Conservation (phyloP, 2,797 vertebrate genomes). For the Pangasius larnaudii region DNA sequence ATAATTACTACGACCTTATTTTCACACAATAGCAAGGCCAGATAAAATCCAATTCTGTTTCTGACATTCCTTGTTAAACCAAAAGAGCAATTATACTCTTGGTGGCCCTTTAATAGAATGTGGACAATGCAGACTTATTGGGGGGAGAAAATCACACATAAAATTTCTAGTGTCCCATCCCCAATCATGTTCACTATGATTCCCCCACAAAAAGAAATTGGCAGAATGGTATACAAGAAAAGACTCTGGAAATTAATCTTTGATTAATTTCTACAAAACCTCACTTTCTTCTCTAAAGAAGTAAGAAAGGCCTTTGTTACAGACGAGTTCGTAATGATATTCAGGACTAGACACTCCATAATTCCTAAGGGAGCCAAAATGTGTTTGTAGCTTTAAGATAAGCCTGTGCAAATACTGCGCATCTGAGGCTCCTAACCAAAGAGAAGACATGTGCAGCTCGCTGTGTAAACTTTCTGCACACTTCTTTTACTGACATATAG, state of each 20-base stretch:
- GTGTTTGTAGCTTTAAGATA: conserved; percentile 42
- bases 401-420: conserved; percentile 33
- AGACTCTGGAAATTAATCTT: not conserved
- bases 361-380: conserved; percentile 42
- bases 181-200: conserved; percentile 33
- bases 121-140: conserved; percentile 40
- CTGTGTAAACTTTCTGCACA: conserved; percentile 13
- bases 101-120: conserved; percentile 33
- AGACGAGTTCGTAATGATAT: conserved; percentile 25
- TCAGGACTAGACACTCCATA: conserved; percentile 37
- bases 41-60: conserved; percentile 39
- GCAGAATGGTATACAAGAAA: not conserved
- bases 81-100: conserved; percentile 36
- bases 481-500: conserved; percentile 32
- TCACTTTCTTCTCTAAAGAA: conserved; percentile 19
- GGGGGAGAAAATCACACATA: conserved; percentile 25
- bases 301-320: not conserved
- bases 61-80: conserved; percentile 30
- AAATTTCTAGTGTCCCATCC: not conserved
- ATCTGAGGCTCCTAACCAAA: conserved; percentile 34
- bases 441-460: not conserved
- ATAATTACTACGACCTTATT: conserved; percentile 49
- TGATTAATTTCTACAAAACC: conserved; percentile 13
- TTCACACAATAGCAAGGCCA: conserved; percentile 15
- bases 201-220: not conserved